phyloP scores from a whole-genome alignment of 92 coral and sea anemone genomes.

The Anthopleura xanthogrammica region DNA sequence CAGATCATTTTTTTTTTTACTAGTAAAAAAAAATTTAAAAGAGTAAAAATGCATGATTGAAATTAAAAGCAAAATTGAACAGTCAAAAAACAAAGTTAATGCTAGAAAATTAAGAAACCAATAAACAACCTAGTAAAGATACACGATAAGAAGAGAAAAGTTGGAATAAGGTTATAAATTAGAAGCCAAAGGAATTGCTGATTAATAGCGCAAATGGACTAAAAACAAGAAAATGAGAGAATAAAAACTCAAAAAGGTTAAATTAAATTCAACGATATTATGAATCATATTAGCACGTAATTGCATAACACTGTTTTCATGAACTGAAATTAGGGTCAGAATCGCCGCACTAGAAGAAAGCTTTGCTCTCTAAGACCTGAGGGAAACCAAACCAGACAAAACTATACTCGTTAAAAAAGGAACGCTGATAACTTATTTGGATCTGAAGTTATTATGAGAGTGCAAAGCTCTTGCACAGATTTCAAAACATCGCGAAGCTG shows the following conservation, averaged over 20 bases:
- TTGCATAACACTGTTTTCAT: background rate
- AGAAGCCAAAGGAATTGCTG: background rate
- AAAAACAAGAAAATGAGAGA: background rate
- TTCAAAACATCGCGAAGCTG: background rate
- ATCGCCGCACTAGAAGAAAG: too few relatives aligned
- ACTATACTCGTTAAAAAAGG: background rate
- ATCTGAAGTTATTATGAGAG: background rate
- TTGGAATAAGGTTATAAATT: too few relatives aligned
- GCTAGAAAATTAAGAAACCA: too few relatives aligned
- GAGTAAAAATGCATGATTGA: too few relatives aligned
- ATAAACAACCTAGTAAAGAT: too few relatives aligned
- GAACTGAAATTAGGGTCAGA: too few relatives aligned
- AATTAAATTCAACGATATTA: background rate
- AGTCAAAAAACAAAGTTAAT: too few relatives aligned
- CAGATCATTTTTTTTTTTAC: too few relatives aligned
- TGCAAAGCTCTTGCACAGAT: background rate
- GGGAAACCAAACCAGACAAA: background rate
- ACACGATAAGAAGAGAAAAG: too few relatives aligned
- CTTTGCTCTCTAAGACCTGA: background rate
- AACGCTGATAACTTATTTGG: background rate
- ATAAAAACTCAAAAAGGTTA: background rate
- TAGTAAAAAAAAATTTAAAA: too few relatives aligned
- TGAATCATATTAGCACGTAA: background rate
- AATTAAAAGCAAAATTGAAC: too few relatives aligned
- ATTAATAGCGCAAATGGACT: background rate